A percentile compares a stretch with the other conserved stretches of the same genome.
phyloP scores from a whole-genome alignment of 1,140 invertebrate genomes.

The Myzus persicae region DNA sequence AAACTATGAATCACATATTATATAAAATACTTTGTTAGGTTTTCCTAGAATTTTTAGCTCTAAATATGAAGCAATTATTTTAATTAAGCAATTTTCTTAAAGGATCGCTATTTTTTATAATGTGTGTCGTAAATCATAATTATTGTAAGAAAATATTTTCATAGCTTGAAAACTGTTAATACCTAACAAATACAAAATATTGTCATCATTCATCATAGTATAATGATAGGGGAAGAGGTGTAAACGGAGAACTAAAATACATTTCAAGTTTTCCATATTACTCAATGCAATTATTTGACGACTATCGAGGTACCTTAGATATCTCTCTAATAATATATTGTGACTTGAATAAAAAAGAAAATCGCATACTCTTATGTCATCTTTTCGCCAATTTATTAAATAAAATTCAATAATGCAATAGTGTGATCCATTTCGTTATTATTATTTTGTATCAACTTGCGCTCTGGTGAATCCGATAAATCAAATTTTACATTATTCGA shows the following conservation, averaged over 20 bases:
- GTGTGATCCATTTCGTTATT: not conserved
- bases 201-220: not conserved
- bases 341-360: no score
- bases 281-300: not conserved
- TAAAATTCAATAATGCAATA: not conserved
- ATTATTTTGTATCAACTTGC: no score
- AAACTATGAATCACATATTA: not conserved
- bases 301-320: not conserved
- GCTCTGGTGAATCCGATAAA: no score
- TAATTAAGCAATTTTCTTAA: not conserved
- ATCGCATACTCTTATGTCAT: no score
- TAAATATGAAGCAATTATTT: not conserved
- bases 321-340: not conserved
- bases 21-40: not conserved
- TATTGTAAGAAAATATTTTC: not conserved
- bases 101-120: not conserved
- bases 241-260: not conserved
- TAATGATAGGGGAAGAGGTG: not conserved
- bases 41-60: not conserved
- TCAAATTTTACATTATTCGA: no score
- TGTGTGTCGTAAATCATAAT: not conserved
- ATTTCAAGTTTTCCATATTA: not conserved
- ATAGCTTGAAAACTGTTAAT: not conserved
- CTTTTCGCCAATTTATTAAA: no score
- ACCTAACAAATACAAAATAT: not conserved